Conservation (phyloP, 2,888 invertebrate genomes). For the Alcis repandata region DNA sequence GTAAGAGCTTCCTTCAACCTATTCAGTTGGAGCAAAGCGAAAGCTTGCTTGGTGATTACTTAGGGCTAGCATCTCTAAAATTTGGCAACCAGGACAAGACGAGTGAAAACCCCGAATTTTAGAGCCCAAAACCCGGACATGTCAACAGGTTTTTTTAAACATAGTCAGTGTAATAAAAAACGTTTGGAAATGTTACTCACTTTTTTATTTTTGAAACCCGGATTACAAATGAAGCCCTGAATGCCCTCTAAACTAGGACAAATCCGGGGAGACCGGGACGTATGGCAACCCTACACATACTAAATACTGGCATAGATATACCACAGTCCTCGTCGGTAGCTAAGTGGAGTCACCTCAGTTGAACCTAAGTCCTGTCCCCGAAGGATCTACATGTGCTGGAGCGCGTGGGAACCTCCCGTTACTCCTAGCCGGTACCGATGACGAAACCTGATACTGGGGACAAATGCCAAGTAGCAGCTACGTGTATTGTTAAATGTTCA, state of each 20-base stretch:
- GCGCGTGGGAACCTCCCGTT: slow-evolving; percentile 65
- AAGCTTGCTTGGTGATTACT: background rate
- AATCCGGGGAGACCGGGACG: too few species aligned
- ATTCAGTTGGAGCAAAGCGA: background rate
- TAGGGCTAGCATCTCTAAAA: too few species aligned
- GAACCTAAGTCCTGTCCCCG: slow-evolving; percentile 22
- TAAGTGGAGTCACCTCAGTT: slow-evolving; percentile 19
- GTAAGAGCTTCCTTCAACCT: background rate
- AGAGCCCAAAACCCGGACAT: too few species aligned
- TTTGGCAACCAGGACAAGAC: too few species aligned
- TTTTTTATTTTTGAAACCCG: too few species aligned
- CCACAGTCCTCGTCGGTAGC: slow-evolving; percentile 20
- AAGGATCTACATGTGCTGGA: slow-evolving; percentile 61
- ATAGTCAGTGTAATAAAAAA: too few species aligned
- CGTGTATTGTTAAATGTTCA: slow-evolving; percentile 10
- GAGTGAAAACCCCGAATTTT: too few species aligned
- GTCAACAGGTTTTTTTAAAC: too few species aligned
- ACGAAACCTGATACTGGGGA: slow-evolving; percentile 17
- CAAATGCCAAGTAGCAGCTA: slow-evolving; percentile 19
- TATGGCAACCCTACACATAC: background rate
- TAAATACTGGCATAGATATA: slow-evolving; percentile 22
- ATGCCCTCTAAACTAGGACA: too few species aligned
- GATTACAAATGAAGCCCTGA: too few species aligned
- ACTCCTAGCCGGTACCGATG: slow-evolving; percentile 38
- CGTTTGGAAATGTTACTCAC: too few species aligned